Evolutionary conservation across 2,888 invertebrate species (phyloP).

Genomic region (Baccha elongata): DNA sequence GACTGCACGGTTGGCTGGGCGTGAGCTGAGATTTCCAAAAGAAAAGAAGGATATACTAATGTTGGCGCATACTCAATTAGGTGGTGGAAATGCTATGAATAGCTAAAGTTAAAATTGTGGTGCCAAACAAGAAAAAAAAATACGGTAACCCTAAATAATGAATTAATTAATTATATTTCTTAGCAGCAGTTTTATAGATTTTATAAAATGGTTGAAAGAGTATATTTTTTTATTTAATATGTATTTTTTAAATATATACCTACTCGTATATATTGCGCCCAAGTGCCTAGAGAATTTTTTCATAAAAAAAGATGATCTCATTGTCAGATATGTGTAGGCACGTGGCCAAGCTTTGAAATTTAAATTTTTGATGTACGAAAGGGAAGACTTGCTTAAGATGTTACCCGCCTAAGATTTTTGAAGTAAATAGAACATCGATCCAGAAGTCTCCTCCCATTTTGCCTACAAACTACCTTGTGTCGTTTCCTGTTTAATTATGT

Average conservation of each 20-base stretch:
- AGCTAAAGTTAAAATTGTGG: conserved; percentile 54
- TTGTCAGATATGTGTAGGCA: conserved; percentile 58
- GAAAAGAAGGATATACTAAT: conserved; percentile 97
- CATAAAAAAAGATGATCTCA: conserved; percentile 65
- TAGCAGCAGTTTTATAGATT: conserved; percentile 20
- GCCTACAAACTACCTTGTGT: no score
- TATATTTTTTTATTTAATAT: conserved; percentile 11
- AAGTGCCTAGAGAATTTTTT: conserved; percentile 65
- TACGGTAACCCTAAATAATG: conserved; percentile 7
- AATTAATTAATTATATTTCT: conserved; percentile 29
- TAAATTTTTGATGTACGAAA: conserved; percentile 9
- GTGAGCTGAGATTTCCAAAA: conserved; percentile 96
- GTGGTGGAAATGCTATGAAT: conserved; percentile 80
- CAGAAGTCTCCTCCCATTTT: no score
- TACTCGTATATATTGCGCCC: no score
- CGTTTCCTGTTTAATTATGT: no score
- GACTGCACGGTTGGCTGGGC: conserved; percentile 92
- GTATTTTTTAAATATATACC: neutral
- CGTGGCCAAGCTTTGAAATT: neutral
- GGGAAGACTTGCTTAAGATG: neutral
- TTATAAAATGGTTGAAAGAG: neutral
- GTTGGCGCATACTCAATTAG: conserved; percentile 92
- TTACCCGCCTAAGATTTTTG: no score
- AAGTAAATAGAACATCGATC: no score
- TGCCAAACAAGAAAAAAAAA: neutral